Base-by-base conservation (phyloP, 2,888 invertebrate genomes). In the Allygus modestus region DNA sequence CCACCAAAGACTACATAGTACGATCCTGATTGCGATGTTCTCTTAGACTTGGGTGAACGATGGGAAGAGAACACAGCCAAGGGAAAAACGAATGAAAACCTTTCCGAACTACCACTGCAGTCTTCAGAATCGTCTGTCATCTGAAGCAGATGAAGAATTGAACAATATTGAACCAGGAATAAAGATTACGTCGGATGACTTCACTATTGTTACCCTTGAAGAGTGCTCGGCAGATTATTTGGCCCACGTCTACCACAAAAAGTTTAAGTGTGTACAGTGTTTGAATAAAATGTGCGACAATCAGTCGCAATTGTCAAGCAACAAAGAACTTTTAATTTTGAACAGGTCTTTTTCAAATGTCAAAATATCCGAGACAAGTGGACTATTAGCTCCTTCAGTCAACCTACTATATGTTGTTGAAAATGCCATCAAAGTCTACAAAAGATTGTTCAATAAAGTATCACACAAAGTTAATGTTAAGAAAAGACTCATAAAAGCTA, bases 161-260 rank as follows among this genome's bases (percentile, higher is more conserved):
- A n/a, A n/a, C n/a, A n/a, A n/a, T 23, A 17, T 2, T 12, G 15
- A 46, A 12, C 9, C 12, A 46, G 15, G 12, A 1, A 2, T 17
- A 46, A 46, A 7, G 2, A 5, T 54, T n/a, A 31, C 54, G 20
- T 20, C 54, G 2, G 65, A 41, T 31, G 43, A 23, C 51, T 84
- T 43, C 58, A 12, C 69, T 17, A 43, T 46, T 4, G 51, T 51
- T 28, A 82, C 58, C 20, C 79, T 84, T 41, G 82, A 85, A 82
- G 65, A 83, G 28, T 84, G 84, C 73, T 82, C 82, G 43, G 28
- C 81, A 33, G 85, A 77, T 23, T 84, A 84, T 81, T 65, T 85
- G 23, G 82, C 75, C 0, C 71, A 84, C 0, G 79, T 20, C 9
- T 83, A 83, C 61, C 23, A 79, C 33, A 83, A 54, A 23, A 81